Evolutionary conservation across 2,113 vertebrate species (phyloP).

Genomic region (Acrocephalus arundinaceus): DNA sequence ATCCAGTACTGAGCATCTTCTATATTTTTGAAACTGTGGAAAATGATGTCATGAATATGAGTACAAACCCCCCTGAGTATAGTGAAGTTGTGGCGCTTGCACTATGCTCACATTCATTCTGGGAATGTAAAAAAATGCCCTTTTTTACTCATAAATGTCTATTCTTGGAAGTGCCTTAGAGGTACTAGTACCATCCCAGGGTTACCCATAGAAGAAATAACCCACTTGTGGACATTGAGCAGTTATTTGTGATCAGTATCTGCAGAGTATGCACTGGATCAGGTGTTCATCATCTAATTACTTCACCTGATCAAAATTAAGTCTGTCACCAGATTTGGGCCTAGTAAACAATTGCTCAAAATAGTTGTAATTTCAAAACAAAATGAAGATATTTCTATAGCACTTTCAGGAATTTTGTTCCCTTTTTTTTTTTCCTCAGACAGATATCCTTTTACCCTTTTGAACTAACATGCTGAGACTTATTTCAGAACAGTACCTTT

Average conservation of each 20-base stretch:
- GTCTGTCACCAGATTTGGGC: neutral
- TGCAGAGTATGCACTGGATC: neutral
- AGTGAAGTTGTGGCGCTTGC: neutral
- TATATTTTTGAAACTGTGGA: neutral
- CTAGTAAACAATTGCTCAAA: neutral
- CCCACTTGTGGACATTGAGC: neutral
- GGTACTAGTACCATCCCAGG: neutral
- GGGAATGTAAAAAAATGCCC: neutral
- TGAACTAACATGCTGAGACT: neutral
- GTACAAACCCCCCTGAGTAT: neutral
- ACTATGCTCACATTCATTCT: neutral
- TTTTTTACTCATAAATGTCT: neutral
- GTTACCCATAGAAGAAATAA: neutral
- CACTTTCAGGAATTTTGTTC: neutral
- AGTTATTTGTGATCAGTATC: neutral
- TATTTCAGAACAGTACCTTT: conserved; percentile 71
- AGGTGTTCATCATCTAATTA: neutral
- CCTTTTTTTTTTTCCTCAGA: neutral
- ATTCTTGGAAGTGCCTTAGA: neutral
- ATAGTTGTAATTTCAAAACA: neutral
- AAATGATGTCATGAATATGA: neutral
- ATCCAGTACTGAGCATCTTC: neutral
- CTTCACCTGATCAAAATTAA: neutral
- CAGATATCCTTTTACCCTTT: neutral
- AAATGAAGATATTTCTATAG: neutral